A percentile compares a stretch with the other conserved stretches of the same genome.
Conservation (phyloP, 2,888 invertebrate species). For the Lottia gigantea region DNA sequence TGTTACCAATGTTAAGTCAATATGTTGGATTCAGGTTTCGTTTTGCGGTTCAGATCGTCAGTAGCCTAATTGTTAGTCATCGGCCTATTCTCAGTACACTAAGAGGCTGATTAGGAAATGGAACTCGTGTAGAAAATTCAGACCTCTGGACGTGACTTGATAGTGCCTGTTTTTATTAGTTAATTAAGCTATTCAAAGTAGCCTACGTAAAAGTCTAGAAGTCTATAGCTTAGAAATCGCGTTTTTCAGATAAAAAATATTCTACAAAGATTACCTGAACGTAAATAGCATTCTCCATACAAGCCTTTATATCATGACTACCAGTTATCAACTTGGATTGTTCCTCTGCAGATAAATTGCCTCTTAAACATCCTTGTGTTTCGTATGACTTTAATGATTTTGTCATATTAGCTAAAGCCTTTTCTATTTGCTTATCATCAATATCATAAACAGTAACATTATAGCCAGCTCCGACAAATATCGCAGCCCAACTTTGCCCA, state of each 20-base stretch:
- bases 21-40: too few relatives aligned
- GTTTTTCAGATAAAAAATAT: too few relatives aligned
- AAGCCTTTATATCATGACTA: slow-evolving; percentile 77
- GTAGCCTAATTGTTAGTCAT: too few relatives aligned
- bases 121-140: too few relatives aligned
- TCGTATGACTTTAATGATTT: slow-evolving; percentile 46
- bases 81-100: neutral
- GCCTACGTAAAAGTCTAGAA: too few relatives aligned
- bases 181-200: too few relatives aligned
- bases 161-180: too few relatives aligned
- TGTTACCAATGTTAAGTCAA: too few relatives aligned
- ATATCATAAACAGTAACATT: slow-evolving; percentile 85
- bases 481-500: slow-evolving; percentile 96
- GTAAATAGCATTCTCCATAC: slow-evolving; percentile 81
- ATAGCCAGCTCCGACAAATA: slow-evolving; percentile 90
- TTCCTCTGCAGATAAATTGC: slow-evolving; percentile 77
- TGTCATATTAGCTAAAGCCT: slow-evolving; percentile 66
- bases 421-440: slow-evolving; percentile 46
- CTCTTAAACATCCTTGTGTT: slow-evolving; percentile 77
- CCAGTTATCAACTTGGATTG: slow-evolving; percentile 84
- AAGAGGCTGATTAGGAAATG: neutral
- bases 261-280: slow-evolving; percentile 69
- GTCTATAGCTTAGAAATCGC: too few relatives aligned
- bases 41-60: too few relatives aligned
- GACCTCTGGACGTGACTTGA: too few relatives aligned